Percentiles rank a stretch among this genome's conserved stretches.
Conservation (phyloP, 1,140 invertebrate species). For the Spodoptera frugiperda region DNA sequence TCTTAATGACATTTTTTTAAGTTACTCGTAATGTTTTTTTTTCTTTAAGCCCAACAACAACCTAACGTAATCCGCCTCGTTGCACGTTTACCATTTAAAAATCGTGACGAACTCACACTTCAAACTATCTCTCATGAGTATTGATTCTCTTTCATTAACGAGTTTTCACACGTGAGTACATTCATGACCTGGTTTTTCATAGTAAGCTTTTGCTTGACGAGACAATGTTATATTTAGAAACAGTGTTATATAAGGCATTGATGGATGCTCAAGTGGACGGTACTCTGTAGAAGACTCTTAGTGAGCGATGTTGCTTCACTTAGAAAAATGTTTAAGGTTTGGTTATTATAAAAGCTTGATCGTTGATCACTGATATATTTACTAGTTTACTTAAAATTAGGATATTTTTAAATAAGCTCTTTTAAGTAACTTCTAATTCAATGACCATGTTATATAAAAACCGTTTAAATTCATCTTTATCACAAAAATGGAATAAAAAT, state of each 20-base stretch:
- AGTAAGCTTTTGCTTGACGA: slow-evolving; percentile 25
- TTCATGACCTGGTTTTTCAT: slow-evolving; percentile 28
- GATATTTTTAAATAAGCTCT: too few species aligned
- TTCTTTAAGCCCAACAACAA: background rate
- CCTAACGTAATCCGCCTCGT: background rate
- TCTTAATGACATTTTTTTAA: too few species aligned
- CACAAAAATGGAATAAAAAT: too few species aligned
- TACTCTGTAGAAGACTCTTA: background rate
- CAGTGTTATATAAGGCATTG: slow-evolving; percentile 1
- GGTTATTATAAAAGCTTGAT: too few species aligned
- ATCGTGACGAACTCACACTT: slow-evolving; percentile 35
- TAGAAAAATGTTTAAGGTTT: too few species aligned
- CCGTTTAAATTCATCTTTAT: too few species aligned
- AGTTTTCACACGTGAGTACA: slow-evolving; percentile 46
- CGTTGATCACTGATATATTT: too few species aligned
- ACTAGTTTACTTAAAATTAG: too few species aligned
- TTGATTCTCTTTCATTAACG: slow-evolving; percentile 48
- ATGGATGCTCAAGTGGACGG: background rate
- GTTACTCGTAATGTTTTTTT: too few species aligned
- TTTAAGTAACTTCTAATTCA: too few species aligned
- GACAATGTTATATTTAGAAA: slow-evolving; percentile 11
- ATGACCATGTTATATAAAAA: too few species aligned
- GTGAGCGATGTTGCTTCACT: too few species aligned
- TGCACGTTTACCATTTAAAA: slow-evolving; percentile 21
- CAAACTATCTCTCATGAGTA: slow-evolving; percentile 29